phyloP scores from a whole-genome alignment of 2,888 invertebrate species.

The Rhodophaea formosa region DNA sequence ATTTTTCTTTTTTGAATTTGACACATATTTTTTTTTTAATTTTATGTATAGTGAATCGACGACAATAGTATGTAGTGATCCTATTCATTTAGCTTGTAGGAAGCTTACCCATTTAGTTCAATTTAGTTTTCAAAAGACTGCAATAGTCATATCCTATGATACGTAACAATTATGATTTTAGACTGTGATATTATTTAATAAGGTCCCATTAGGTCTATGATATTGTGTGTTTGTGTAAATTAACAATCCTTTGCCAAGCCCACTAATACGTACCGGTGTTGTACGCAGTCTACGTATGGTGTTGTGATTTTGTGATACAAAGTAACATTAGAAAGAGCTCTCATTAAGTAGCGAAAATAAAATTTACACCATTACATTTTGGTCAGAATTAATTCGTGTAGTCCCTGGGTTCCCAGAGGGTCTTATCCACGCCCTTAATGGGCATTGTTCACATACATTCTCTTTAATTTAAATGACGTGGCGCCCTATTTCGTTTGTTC shows the following conservation, averaged over 20 bases:
- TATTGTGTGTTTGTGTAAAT: conserved; percentile 37
- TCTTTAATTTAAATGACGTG: neutral
- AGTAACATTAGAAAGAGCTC: conserved; percentile 26
- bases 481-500: neutral
- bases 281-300: conserved; percentile 25
- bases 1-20: conserved; percentile 26
- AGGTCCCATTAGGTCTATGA: conserved; percentile 43
- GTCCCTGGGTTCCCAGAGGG: conserved; percentile 1
- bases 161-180: conserved; percentile 45
- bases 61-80: conserved; percentile 37
- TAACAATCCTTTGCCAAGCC: conserved; percentile 41
- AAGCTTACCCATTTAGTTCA: conserved; percentile 42
- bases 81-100: conserved; percentile 48
- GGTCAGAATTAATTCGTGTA: neutral
- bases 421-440: neutral
- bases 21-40: conserved; percentile 22
- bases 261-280: conserved; percentile 36
- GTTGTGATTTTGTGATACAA: conserved; percentile 23
- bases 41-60: conserved; percentile 39
- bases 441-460: neutral
- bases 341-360: neutral
- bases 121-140: conserved; percentile 58
- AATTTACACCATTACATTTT: neutral
- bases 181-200: conserved; percentile 75
- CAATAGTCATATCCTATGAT: conserved; percentile 52